phyloP scores from a whole-genome alignment of 2,888 invertebrate genomes.

The Lithophane leautieri region DNA sequence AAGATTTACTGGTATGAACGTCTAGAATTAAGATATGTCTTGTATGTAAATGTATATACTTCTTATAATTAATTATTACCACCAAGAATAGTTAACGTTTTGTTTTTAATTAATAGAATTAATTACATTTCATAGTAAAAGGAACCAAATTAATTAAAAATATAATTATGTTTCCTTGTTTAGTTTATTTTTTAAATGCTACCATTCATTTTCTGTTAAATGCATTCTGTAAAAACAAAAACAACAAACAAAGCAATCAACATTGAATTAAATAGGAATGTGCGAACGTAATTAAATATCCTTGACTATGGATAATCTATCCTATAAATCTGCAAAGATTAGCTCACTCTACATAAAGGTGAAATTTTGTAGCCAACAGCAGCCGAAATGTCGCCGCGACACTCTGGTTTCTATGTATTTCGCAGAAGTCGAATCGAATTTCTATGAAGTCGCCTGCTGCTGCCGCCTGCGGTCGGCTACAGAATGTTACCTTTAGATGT shows the following conservation, averaged over 20 bases:
- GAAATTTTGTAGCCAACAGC: too few species aligned
- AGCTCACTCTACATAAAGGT: neutral
- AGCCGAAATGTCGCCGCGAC: too few species aligned
- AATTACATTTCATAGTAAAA: conserved; percentile 20
- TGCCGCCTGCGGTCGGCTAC: too few species aligned
- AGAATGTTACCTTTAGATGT: too few species aligned
- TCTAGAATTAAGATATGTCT: conserved; percentile 50
- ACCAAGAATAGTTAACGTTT: conserved; percentile 15
- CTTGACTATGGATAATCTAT: neutral
- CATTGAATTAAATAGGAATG: neutral
- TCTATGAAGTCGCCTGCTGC: too few species aligned
- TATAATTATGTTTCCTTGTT: conserved; percentile 1
- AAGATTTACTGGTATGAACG: conserved; percentile 49
- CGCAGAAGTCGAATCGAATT: too few species aligned
- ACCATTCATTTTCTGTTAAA: neutral
- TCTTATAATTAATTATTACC: conserved; percentile 34
- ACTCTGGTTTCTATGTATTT: too few species aligned
- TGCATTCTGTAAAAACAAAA: neutral
- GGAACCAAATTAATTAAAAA: conserved; percentile 16
- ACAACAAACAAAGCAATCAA: conserved; percentile 5
- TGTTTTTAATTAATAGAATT: conserved; percentile 26
- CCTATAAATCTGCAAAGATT: neutral
- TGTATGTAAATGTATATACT: conserved; percentile 49
- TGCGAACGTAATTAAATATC: neutral
- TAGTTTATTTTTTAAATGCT: neutral